phyloP scores from a whole-genome alignment of 2,888 invertebrate genomes.

The Drosophila sordidula region DNA sequence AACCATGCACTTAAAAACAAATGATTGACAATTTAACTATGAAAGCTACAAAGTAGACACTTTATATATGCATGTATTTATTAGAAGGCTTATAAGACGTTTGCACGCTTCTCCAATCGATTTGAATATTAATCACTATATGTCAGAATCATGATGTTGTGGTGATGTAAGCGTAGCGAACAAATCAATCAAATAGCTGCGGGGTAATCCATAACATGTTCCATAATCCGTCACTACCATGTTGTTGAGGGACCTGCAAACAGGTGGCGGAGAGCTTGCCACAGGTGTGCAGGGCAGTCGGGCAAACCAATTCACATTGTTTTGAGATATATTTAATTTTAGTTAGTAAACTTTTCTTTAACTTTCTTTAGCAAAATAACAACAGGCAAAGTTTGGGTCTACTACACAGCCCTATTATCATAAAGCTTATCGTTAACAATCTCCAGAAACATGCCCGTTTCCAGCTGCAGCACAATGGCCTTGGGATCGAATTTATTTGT shows the following conservation, averaged over 20 bases:
- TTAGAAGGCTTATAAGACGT: neutral
- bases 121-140: too few species aligned
- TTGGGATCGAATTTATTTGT: slow-evolving; percentile 77
- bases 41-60: neutral
- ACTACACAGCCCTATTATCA: slow-evolving; percentile 32
- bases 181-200: too few species aligned
- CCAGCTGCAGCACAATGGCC: slow-evolving; percentile 74
- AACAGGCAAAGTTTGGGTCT: neutral
- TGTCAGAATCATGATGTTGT: too few species aligned
- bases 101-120: slow-evolving; percentile 10
- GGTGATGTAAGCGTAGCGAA: too few species aligned
- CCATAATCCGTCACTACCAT: slow-evolving; percentile 64
- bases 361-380: too few species aligned
- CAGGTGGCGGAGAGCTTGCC: slow-evolving; percentile 92
- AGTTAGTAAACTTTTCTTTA: too few species aligned
- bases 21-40: neutral
- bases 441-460: slow-evolving; percentile 72
- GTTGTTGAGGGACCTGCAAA: slow-evolving; percentile 88
- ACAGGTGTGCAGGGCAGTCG: slow-evolving; percentile 94
- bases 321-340: too few species aligned
- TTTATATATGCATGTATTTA: neutral
- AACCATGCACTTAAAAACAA: neutral
- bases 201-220: too few species aligned
- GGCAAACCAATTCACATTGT: too few species aligned
- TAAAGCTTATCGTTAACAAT: slow-evolving; percentile 78